Evolutionary conservation across 2,888 invertebrate genomes (phyloP), one percentile per base, ranked within the genome.

Genomic region (Diaprepes abbreviatus): DNA sequence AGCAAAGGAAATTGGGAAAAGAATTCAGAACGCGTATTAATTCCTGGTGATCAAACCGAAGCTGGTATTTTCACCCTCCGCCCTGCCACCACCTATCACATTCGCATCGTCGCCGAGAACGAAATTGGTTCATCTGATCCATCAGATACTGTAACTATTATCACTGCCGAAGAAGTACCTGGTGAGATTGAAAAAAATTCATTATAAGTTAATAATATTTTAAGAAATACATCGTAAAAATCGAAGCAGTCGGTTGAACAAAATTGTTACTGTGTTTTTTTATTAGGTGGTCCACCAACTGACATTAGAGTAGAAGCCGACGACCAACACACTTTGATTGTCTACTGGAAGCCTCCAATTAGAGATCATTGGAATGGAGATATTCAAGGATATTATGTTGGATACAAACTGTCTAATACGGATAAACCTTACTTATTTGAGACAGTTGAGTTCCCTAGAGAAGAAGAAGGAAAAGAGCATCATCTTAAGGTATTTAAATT

Each of bases 321-420:
- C 57, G 95, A 95, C 82, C 94, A 96, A 81, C 94, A 95, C 74
- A 93, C 93, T 1, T 86, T 96, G 76, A 89, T 93, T 75, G 94
- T 96, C 10, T 92, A 92, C 75, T 96, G 96, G 96, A 95, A 95
- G 84, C 94, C 95, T 77, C 96, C 96, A 78, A 88, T 91, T 81
- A 90, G 93, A 33, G 91, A 94, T 73, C 93, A 95, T 82, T 96
- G 95, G 95, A 96, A 96, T 79, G 96, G 96, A 55, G 95, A 95
- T 85, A 94, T 96, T 80, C 88, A 88, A 81, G 95, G 95, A 71
- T 96, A 96, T 82, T 95, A 95, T 81, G 94, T 96, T 73, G 95
- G 96, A 69, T 94, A 95, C 84, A 93, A 94, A 86, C 87, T 94
- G 65, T 91, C 93, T 0, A 92, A 92, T 68, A 91, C 91, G 75